A percentile compares a stretch with the other conserved stretches of the same genome.
Conservation (phyloP, 2,888 invertebrate genomes). For the Pachymerium ferrugineum region DNA sequence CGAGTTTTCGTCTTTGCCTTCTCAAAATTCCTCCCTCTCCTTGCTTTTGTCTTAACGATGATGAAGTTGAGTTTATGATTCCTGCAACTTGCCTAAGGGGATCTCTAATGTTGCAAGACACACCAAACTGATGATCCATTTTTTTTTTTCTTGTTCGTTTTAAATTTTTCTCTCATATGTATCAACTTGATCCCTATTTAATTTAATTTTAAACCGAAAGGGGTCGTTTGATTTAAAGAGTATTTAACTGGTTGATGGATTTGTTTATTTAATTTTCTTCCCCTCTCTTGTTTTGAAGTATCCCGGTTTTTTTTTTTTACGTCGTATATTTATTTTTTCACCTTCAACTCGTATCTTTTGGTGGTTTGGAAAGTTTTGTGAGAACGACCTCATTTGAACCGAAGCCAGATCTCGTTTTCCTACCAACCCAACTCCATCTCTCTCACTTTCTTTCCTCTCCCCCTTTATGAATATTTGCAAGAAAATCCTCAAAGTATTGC, state of each 20-base stretch:
- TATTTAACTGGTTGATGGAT: no score
- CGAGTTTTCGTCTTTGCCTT: slow-evolving; percentile 9
- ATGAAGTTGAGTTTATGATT: slow-evolving; percentile 12
- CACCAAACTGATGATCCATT: neutral
- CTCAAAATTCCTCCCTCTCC: slow-evolving; percentile 1
- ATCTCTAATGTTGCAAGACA: slow-evolving; percentile 16
- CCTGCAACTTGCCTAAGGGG: neutral
- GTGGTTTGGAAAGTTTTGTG: neutral
- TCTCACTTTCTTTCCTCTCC: neutral
- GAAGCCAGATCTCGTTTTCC: neutral
- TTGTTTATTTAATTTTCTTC: no score
- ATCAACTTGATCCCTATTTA: no score
- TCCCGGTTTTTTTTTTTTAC: neutral
- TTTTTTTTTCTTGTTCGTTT: neutral
- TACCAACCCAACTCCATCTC: no score
- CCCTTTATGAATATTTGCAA: neutral
- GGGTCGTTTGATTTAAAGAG: no score
- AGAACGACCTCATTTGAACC: neutral
- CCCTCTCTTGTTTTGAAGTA: no score
- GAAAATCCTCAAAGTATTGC: neutral
- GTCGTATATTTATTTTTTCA: neutral
- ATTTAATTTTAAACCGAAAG: no score
- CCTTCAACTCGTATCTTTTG: neutral
- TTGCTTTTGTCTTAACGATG: slow-evolving; percentile 9
- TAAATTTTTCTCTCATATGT: no score